Base-by-base conservation (phyloP, 53 echinoderm and acorn worm genomes). In the Echinarachnius parma region DNA sequence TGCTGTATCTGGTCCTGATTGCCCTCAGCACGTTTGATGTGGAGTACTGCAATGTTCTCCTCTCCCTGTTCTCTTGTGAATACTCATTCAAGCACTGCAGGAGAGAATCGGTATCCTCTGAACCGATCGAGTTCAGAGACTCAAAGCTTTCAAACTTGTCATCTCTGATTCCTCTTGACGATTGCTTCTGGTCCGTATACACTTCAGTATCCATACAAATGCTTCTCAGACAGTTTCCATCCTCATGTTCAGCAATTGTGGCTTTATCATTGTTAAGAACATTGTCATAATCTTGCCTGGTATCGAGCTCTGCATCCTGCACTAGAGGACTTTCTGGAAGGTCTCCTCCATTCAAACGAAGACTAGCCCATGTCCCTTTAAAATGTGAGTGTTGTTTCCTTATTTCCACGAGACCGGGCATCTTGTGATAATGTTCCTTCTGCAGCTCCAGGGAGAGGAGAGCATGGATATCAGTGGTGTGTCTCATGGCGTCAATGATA, bases 391-490 rank as follows among this genome's bases (percentile, higher is more conserved):
- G 74, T 33, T 87, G 78, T 31, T 46, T 78, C 28, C 74, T 58
- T 27, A 68, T 83, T 13, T 30, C 61, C 60, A 83, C 60, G 28
- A 83, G 54, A 61, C 31, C 48, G 5, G 83, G 83, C 70, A 78
- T 77, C 61, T 83, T 83, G 28, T 59, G 45, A 8, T 78, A 69
- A 48, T 59, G 75, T 35, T 75, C 80, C 39, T 83, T 63, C 60
- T 87, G 82, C 25, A 87, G 75, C 42, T 34, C 57, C 32, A 87
- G 75, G 14, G 83, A 78, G 5, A 68, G 59, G 2, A 78, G 46
- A 21, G 79, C 79, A 0, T 49, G 45, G 21, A 64, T 23, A 47
- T 77, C 78, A 37, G 61, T 62, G 0, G 87, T 87, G 34, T 76
- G 74, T 24, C 79, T 39, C 71, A 87, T 76, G 21, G 87, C 87